Percentiles rank a stretch among this genome's conserved stretches.
Evolutionary conservation across 1,140 invertebrate genomes (phyloP).

Genomic region (Eurosta solidaginis): DNA sequence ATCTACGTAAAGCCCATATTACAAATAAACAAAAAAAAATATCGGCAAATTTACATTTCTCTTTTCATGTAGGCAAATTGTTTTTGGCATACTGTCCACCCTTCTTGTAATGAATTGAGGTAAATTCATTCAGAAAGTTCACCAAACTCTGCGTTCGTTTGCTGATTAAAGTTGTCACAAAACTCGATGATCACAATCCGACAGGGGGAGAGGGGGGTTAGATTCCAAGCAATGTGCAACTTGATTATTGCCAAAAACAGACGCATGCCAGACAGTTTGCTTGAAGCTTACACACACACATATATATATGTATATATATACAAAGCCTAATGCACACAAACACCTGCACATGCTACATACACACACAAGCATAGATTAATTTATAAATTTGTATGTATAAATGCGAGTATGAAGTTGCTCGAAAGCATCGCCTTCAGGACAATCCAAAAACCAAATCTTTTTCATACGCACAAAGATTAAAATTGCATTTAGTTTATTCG

Average conservation of each 20-base stretch:
- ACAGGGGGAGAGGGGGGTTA: neutral
- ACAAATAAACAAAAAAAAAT: too few relatives aligned
- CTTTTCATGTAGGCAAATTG: constrained; percentile 21
- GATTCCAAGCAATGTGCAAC: constrained; percentile 19
- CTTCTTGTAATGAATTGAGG: constrained; percentile 13
- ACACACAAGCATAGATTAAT: neutral
- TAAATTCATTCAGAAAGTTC: constrained; percentile 23
- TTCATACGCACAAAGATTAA: neutral
- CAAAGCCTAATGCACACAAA: too few relatives aligned
- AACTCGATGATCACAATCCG: neutral
- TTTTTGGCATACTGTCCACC: constrained; percentile 19
- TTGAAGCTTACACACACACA: neutral
- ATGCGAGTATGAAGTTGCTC: neutral
- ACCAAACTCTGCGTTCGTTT: constrained; percentile 3
- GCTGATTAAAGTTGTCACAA: constrained; percentile 28
- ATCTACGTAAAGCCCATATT: neutral
- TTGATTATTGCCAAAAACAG: constrained; percentile 31
- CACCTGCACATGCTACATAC: too few relatives aligned
- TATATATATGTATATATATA: neutral
- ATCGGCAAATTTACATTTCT: constrained; percentile 21
- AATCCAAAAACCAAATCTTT: neutral
- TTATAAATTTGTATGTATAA: neutral
- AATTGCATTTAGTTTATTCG: constrained; percentile 10
- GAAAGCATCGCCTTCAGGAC: constrained; percentile 1
- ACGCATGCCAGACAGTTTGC: neutral